Evolutionary conservation across 1,140 invertebrate species (phyloP).

Genomic region (Parasteatoda tepidariorum): DNA sequence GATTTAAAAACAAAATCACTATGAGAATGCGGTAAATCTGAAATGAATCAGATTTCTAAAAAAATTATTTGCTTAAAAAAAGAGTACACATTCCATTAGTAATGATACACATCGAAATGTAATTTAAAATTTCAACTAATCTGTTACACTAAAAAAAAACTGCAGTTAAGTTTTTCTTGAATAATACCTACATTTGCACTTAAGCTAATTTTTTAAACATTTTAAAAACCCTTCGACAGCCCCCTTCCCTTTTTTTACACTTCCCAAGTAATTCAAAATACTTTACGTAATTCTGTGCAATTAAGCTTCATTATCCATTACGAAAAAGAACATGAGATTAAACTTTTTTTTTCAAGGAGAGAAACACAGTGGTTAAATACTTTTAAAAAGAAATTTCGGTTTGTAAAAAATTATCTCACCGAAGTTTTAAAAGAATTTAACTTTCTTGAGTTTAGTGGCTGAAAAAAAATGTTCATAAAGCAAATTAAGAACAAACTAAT

Average conservation of each 20-base stretch:
- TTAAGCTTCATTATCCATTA: conserved; percentile 57
- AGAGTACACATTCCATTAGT: not conserved
- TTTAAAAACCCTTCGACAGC: not conserved
- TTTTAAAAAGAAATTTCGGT: conserved; percentile 46
- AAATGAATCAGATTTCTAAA: too few relatives aligned
- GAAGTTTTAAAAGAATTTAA: conserved; percentile 47
- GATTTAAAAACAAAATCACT: too few relatives aligned
- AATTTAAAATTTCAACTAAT: conserved; percentile 52
- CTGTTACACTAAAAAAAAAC: conserved; percentile 20
- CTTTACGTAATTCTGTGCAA: conserved; percentile 51
- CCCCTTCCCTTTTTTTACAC: not conserved
- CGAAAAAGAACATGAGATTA: conserved; percentile 39
- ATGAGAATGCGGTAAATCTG: too few relatives aligned
- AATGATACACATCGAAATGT: not conserved
- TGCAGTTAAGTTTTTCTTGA: conserved; percentile 9
- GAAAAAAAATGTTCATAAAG: conserved; percentile 41
- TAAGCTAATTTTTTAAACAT: conserved; percentile 6
- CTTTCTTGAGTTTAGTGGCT: conserved; percentile 25
- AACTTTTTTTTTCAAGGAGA: too few relatives aligned
- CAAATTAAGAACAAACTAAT: conserved; percentile 55
- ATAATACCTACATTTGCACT: conserved; percentile 27
- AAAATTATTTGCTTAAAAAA: not conserved
- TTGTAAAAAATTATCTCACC: not conserved
- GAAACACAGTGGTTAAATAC: conserved; percentile 53
- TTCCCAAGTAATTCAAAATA: conserved; percentile 27